A percentile compares a stretch with the other conserved stretches of the same genome.
Evolutionary conservation across 1,140 invertebrate species (phyloP).

Genomic region (Pseudomyrmex concolor): DNA sequence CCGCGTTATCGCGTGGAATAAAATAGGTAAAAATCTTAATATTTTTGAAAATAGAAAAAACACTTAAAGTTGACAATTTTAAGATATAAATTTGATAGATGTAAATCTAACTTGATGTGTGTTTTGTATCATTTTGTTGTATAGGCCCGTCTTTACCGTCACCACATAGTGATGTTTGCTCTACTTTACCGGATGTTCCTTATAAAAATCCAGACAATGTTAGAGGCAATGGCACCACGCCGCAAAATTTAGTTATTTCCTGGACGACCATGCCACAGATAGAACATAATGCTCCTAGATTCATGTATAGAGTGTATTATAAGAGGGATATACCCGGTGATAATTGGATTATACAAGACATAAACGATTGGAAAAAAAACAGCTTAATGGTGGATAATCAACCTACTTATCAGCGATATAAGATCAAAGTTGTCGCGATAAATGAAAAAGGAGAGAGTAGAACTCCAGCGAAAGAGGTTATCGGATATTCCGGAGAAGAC

Average conservation of each 20-base stretch:
- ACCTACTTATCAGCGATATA: constrained; percentile 96
- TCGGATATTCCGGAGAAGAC: constrained; percentile 98
- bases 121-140: constrained; percentile 35
- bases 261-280: constrained; percentile 99
- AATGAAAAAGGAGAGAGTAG: constrained; percentile 96
- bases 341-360: constrained; percentile 89
- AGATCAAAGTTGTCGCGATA: constrained; percentile 96
- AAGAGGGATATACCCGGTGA: constrained; percentile 91
- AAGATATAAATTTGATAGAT: not conserved
- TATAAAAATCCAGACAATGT: constrained; percentile 98
- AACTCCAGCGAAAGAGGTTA: constrained; percentile 91
- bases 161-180: constrained; percentile 91
- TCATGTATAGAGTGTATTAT: constrained; percentile 96
- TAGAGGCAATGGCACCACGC: constrained; percentile 93
- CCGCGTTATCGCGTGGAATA: constrained; percentile 96
- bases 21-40: constrained; percentile 88
- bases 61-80: not conserved
- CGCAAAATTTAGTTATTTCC: constrained; percentile 95
- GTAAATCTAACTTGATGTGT: not conserved
- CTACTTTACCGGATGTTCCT: constrained; percentile 95
- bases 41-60: not conserved
- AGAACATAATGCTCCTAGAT: constrained; percentile 97
- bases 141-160: constrained; percentile 93
- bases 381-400: constrained; percentile 90
- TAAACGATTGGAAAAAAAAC: constrained; percentile 91